Conservation (phyloP, 2,888 invertebrate genomes). For the Drosophila ezoana region DNA sequence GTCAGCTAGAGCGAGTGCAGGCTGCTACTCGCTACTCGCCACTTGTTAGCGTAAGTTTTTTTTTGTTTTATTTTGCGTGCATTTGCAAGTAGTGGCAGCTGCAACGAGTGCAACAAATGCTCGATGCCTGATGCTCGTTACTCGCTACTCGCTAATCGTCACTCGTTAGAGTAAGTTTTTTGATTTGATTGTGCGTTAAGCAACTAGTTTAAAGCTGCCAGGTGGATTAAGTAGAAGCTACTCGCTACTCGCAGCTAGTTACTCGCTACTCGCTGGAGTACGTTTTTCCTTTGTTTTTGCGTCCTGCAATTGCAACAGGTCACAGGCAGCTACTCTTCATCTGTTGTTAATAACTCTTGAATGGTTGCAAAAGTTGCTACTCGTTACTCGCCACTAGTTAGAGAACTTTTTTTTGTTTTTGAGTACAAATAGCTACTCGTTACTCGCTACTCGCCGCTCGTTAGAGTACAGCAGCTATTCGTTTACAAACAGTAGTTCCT, state of each 20-base stretch:
- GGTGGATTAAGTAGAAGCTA: not conserved
- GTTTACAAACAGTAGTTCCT: too few species aligned
- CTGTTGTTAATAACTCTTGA: slow-evolving; percentile 3
- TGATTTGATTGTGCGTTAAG: not conserved
- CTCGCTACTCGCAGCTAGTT: slow-evolving; percentile 5
- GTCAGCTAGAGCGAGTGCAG: slow-evolving; percentile 27
- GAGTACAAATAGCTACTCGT: not conserved
- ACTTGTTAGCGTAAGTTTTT: not conserved
- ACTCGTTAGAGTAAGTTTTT: not conserved
- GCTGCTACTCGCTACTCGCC: slow-evolving; percentile 6
- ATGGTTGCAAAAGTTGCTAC: slow-evolving; percentile 23
- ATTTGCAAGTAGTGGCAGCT: not conserved
- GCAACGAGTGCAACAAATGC: not conserved
- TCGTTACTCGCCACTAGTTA: slow-evolving; percentile 2
- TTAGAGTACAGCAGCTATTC: too few species aligned
- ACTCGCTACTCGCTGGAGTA: not conserved
- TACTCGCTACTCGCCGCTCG: too few species aligned
- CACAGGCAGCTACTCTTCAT: not conserved
- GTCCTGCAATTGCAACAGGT: not conserved
- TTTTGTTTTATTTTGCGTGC: not conserved
- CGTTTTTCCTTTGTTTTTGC: not conserved
- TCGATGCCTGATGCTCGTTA: too few species aligned
- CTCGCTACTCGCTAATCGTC: not conserved
- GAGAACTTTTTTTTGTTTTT: not conserved
- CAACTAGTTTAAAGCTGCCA: not conserved